Base-by-base conservation (phyloP, 1,140 invertebrate species). In the Wiebesia pumilae region DNA sequence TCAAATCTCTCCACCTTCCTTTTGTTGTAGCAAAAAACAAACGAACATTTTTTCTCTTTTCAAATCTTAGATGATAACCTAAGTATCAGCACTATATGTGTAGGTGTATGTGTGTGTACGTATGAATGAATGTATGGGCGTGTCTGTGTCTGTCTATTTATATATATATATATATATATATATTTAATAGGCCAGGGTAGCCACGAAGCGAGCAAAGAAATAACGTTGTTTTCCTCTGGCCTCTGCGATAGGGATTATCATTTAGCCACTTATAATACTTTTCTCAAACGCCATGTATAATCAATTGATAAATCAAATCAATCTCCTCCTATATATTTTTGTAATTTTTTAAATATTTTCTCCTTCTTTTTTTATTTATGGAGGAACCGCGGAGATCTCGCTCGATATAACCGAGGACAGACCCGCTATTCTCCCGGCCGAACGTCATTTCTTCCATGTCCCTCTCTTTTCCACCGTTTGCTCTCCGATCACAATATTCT, bases 401-500 rank as follows among this genome's bases (percentile, higher is more conserved):
- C 43, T 81, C 51, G 67, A 80, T n/a, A 77, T 81, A 73, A 81
- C 47, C 65, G 71, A 79, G 73, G 86, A 83, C 81, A 87, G 81
- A 87, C 81, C 81, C 38, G 86, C 75, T 80, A 87, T 75, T 80
- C 86, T 58, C 77, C 77, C 85, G 80, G 80, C 65, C 77, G 62
- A 85, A 79, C 83, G 67, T 85, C 24, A 35, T 1, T 67, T 58
- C 40, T 19, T 27, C 30, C 27, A 27, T 85, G 24, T 54, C 27
- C 24, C 33, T 47, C 24, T 58, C 78, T 27, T 79, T 67, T 81
- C 35, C n/a, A 77, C 40, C 54, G n/a, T 54, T 62, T n/a, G 43
- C 62, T 58, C 73, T 69, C 73, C 73, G 81, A 87, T 87, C 85
- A 87, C 85, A 87, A 87, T 82, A 82, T 30, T 86, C 82, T 82